Conservation (phyloP, 1,140 invertebrate genomes). For the Nylanderia fulva region DNA sequence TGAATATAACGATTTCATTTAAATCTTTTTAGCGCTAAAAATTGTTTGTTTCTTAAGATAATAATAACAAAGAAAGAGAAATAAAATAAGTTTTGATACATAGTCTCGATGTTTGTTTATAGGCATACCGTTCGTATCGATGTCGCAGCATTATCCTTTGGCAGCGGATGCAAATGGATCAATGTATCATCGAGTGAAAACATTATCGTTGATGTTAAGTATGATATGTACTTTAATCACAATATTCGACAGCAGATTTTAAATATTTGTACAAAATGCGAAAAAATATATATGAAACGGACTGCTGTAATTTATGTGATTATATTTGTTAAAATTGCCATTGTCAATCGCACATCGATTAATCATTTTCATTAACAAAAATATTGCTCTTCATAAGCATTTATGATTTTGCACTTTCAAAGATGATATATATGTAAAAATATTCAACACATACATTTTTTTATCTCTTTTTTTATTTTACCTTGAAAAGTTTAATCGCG, state of each 20-base stretch:
- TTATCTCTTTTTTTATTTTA: not conserved
- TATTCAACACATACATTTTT: constrained; percentile 7
- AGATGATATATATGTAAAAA: not conserved
- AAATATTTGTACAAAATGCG: constrained; percentile 21
- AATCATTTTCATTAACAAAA: not conserved
- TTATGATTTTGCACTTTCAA: not conserved
- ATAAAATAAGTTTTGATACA: constrained; percentile 21
- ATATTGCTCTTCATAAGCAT: not conserved
- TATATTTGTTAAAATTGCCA: constrained; percentile 28
- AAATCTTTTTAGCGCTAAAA: not conserved
- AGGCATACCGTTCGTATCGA: constrained; percentile 74
- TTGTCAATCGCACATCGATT: not conserved
- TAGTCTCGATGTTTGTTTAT: constrained; percentile 19
- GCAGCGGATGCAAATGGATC: constrained; percentile 49
- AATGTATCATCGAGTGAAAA: not conserved
- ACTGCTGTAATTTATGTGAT: constrained; percentile 27
- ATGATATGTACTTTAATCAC: constrained; percentile 20
- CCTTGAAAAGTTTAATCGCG: not conserved
- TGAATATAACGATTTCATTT: constrained; percentile 23
- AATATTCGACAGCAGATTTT: constrained; percentile 9
- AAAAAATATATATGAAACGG: constrained; percentile 28
- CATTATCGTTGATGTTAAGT: constrained; percentile 12
- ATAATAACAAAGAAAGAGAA: not conserved
- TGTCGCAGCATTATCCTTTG: constrained; percentile 71
- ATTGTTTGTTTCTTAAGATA: not conserved